Conservation (phyloP, 2,113 vertebrate species). For the Sula dactylatra region DNA sequence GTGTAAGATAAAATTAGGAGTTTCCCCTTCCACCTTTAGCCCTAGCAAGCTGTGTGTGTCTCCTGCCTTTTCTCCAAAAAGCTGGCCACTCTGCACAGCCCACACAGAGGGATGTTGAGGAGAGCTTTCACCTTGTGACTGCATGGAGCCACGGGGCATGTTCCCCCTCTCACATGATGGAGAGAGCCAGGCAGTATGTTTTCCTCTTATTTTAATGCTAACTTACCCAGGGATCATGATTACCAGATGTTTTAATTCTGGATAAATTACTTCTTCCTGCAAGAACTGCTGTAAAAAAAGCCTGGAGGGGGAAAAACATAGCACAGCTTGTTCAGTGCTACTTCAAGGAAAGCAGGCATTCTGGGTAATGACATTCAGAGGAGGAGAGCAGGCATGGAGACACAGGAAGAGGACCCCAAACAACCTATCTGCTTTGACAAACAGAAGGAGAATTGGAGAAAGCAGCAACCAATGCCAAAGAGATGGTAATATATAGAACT, state of each 20-base stretch:
- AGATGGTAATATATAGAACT: neutral
- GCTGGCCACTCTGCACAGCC: neutral
- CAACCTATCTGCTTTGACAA: neutral
- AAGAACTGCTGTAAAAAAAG: neutral
- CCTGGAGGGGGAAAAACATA: slow-evolving; percentile 5
- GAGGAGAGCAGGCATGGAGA: neutral
- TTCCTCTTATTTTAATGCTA: neutral
- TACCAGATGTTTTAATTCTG: slow-evolving; percentile 49
- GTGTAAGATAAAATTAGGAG: neutral
- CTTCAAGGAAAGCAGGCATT: slow-evolving; percentile 11
- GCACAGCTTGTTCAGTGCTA: slow-evolving; percentile 13
- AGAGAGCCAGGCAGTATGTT: neutral
- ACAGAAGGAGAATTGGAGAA: neutral
- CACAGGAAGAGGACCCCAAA: neutral
- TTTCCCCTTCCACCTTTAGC: neutral
- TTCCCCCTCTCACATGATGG: neutral
- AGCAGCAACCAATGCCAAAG: neutral
- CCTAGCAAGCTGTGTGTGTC: neutral
- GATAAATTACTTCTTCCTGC: slow-evolving; percentile 44
- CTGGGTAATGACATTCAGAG: slow-evolving; percentile 36
- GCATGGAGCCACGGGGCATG: fast-evolving
- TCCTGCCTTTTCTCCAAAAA: neutral
- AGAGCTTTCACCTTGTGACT: neutral
- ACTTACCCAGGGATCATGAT: neutral
- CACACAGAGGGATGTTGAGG: fast-evolving